These are phyloP conservation scores for Lipotes vexillifer DNA, from an alignment of 2,113 vertebrate genomes.

Conservation along the genomic window DNA sequence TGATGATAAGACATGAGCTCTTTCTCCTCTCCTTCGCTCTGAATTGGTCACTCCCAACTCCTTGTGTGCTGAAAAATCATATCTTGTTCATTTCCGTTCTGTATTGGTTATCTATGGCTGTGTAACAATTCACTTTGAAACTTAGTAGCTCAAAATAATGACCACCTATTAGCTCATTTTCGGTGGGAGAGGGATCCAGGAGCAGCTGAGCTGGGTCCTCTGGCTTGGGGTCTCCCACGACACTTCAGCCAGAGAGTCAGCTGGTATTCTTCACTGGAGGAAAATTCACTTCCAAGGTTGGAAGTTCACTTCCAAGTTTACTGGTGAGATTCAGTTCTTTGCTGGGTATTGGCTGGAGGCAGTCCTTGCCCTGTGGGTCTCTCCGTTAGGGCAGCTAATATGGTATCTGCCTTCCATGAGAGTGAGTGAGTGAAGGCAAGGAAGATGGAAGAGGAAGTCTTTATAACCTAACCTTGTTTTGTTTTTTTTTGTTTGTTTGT, in stretches of 20 bases:
- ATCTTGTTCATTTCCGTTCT: background rate
- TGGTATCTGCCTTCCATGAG: background rate
- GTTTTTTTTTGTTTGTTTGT: no score
- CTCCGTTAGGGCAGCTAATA: background rate
- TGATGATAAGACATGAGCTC: background rate
- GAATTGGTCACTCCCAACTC: background rate
- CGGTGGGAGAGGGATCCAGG: background rate
- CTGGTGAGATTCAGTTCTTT: background rate
- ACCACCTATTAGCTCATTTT: background rate
- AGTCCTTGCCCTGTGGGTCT: background rate
- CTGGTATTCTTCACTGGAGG: background rate
- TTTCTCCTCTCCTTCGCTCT: background rate
- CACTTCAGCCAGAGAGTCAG: background rate
- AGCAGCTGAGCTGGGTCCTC: background rate
- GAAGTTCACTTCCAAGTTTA: background rate
- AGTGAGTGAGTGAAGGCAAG: background rate
- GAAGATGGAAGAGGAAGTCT: background rate
- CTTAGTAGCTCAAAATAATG: background rate
- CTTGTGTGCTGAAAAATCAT: background rate
- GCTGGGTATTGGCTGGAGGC: background rate
- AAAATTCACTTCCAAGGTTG: background rate
- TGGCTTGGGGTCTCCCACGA: background rate
- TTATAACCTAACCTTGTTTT: background rate
- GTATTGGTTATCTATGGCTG: background rate
- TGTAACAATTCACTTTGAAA: background rate